Base-by-base conservation (phyloP, 30 jellyfish, hydroid and myxozoan genomes). In the Hydra vulgaris region DNA sequence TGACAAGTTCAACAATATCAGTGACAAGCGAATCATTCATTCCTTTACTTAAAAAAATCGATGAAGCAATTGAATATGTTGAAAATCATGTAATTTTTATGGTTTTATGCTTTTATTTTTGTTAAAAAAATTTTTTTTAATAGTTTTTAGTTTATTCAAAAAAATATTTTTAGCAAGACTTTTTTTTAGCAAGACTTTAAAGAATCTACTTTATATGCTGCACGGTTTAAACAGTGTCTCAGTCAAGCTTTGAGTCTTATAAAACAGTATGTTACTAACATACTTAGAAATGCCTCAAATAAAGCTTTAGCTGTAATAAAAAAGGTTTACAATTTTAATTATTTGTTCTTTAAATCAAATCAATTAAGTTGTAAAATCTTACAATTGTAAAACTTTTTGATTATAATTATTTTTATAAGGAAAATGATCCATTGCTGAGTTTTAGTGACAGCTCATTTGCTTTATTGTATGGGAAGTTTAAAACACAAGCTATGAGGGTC, bases 11-110 rank as follows among this genome's bases (percentile, higher is more conserved):
- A 8, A 78, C 88, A 7, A 23, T 91, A 17, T 86, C 98, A 72
- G 88, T 85, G 72, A 82, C 98, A 72, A 96, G 98, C 20, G 98
- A 91, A 86, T 83, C 96, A 0, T 86, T 91, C 78, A 85, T 91
- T 8, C 98, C 96, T 8, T 55, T 91, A 40, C 74, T 91, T 26
- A 86, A 94, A 27, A 82, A 79, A 72, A 91, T 91, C 17, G 98
- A 91, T 66, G 98, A 91, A 21, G 86, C 96, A 74, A 83, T 91
- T 22, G 83, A 92, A 1, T 91, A 91, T 72, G 85, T 91, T 89
- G 95, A 91, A 68, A 54, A 70, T 68, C 86, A 91, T 66, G 98
- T 91, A 74, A 90, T 94, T 74, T 15, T 0, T 21, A n/a, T n/a
- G n/a, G n/a, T n/a, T n/a, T n/a, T n/a, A n/a, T n/a, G n/a, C n/a